Base-by-base conservation (phyloP, 2,888 invertebrate species). In the Drosophila buzzatii region DNA sequence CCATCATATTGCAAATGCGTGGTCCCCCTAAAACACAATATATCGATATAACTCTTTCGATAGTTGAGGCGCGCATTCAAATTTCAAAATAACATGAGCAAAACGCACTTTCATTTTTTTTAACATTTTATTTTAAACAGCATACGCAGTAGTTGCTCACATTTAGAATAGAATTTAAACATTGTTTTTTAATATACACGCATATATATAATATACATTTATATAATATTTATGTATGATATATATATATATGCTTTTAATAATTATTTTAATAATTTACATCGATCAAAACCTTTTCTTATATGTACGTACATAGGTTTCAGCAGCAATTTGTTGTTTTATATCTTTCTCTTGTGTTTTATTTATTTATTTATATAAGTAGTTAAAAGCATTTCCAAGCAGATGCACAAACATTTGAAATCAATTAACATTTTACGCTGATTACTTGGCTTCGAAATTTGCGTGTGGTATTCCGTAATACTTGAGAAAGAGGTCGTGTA, bases 91-190 rank as follows among this genome's bases (percentile, higher is more conserved):
- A 6, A 6, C 9, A 16, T 16, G 9, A n/a, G 6, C n/a, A 6
- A 18, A 31, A 12, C 2, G 7, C 3, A 16, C 1, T n/a, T 12
- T 16, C 8, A 42, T 33, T 42, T 45, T 55, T 41, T 60, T 80
- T 62, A 90, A 90, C 90, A 89, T 85, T 90, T 85, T 85, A 89
- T 85, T 90, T 85, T 53, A 84, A 84, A 90, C 89, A 84, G 84
- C 89, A 89, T 85, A 82, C 86, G 84, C 84, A 64, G 71, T 89
- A 89, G 69, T 89, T 86, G 45, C 87, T 84, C 90, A 85, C 84
- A 90, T 89, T 90, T 85, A 89, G 89, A 85, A 63, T 90, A 90
- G 52, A 85, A 71, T 90, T 90, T 90, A 82, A 89, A 85, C 89
- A 80, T 86, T 61, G 44, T 70, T 76, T 77, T 39, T 41, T 41